Base-by-base conservation (phyloP, 2,888 invertebrate genomes). In the Bombyx huttoni region DNA sequence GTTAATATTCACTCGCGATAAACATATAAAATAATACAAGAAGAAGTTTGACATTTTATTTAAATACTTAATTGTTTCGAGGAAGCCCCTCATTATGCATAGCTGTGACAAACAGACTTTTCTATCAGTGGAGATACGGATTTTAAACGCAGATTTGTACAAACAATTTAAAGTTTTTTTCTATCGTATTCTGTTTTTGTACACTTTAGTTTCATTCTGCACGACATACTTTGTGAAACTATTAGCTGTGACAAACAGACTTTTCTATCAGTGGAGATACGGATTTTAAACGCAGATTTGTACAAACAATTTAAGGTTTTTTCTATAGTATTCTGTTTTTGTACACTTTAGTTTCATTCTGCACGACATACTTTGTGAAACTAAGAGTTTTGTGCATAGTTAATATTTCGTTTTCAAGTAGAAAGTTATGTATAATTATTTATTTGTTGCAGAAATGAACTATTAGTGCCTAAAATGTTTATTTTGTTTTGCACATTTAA, bases 241-340 rank as follows among this genome's bases (percentile, higher is more conserved):
- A n/a, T n/a, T 40, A 40, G 2, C 40, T 40, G 40, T 40, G 40
- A 40, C 40, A 48, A 33, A 9, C 13, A 34, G 3, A 13, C 14
- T 12, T 14, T 13, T 14, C 13, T 9, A 47, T 47, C 34, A n/a
- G 8, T 10, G 40, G 40, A 40, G 40, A 40, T 12, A 40, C 40
- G 40, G 40, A 40, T 40, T 40, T 12, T 34, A 34, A 13, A 34
- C 9, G 13, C 45, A 52, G 33, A 58, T 58, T 53, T 65, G 54
- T 40, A 8, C 40, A 12, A 10, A 40, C 40, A 40, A 40, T 40
- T 40, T 12, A 5, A 40, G 6, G 40, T 40, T 40, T 40, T 40
- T 12, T 40, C 9, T 40, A 10, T 40, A 40, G 40, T 3, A 5
- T 10, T 12, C n/a, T n/a, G n/a, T 8, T 40, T 40, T 40, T 40